phyloP scores from a whole-genome alignment of 1,140 invertebrate genomes.

The Micrasema minimum region DNA sequence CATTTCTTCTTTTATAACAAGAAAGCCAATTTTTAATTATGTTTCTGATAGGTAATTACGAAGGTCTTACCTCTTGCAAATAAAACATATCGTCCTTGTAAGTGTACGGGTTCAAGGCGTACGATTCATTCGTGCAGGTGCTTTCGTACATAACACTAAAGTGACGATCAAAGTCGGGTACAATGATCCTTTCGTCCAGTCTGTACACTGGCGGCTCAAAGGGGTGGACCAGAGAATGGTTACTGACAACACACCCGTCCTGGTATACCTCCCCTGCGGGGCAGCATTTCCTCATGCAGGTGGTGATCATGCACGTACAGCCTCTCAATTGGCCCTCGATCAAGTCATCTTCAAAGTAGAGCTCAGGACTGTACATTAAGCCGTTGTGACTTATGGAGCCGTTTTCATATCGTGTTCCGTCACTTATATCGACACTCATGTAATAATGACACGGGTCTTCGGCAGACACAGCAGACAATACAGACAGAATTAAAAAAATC shows the following conservation, averaged over 20 bases:
- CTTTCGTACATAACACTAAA: not conserved
- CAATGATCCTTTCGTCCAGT: not conserved
- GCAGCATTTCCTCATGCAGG: slow-evolving; percentile 6
- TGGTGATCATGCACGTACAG: not conserved
- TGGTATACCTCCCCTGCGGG: not conserved
- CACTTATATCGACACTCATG: not conserved
- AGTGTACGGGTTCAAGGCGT: not conserved
- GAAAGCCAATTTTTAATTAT: no score
- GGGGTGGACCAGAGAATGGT: not conserved
- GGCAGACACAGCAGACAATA: not conserved
- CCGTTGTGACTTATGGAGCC: not conserved
- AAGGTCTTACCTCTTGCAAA: slow-evolving; percentile 1
- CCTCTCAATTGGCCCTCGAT: not conserved
- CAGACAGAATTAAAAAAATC: not conserved
- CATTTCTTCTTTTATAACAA: no score
- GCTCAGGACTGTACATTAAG: not conserved
- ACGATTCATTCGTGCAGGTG: not conserved
- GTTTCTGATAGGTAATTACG: no score
- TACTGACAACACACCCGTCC: not conserved
- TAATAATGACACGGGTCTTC: not conserved
- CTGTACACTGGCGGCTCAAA: not conserved
- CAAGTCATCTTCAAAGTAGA: not conserved
- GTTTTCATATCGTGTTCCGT: not conserved
- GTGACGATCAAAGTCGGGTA: not conserved
- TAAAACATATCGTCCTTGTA: not conserved